phyloP scores from a whole-genome alignment of 2,888 invertebrate species.

The Pteria penguin region DNA sequence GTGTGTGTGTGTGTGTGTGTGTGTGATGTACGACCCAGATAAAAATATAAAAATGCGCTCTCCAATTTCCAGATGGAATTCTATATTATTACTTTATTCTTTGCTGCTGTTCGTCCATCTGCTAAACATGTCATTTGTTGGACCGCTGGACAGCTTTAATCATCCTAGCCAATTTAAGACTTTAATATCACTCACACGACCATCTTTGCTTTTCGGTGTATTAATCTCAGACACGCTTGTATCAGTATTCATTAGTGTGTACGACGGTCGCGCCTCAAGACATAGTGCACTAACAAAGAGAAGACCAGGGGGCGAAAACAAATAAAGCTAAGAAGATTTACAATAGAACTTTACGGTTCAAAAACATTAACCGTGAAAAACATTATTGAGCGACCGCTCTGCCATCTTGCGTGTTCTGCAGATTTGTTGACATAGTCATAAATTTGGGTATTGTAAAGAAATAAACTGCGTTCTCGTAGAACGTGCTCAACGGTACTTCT shows the following conservation, averaged over 20 bases:
- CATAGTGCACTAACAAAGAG: neutral
- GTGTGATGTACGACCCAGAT: too few relatives aligned
- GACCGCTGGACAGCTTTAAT: too few relatives aligned
- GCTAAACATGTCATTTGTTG: too few relatives aligned
- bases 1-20: too few relatives aligned
- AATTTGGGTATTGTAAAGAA: neutral
- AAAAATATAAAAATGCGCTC: too few relatives aligned
- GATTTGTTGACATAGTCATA: neutral
- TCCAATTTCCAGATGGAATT: too few relatives aligned
- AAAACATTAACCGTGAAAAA: neutral
- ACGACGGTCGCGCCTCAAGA: neutral
- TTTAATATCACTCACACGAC: neutral
- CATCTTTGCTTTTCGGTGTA: neutral
- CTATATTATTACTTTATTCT: too few relatives aligned
- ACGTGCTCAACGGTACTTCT: too few relatives aligned
- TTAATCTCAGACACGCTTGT: neutral
- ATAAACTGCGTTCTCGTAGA: too few relatives aligned
- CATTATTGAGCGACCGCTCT: neutral
- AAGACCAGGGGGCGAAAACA: neutral
- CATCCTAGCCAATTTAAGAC: too few relatives aligned
- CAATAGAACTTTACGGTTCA: neutral
- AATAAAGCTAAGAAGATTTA: neutral
- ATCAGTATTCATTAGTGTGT: neutral
- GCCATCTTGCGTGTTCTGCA: neutral
- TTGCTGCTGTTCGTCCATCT: too few relatives aligned